Evolutionary conservation across 2,113 vertebrate species (phyloP).

Genomic region (Gallinago undulata): DNA sequence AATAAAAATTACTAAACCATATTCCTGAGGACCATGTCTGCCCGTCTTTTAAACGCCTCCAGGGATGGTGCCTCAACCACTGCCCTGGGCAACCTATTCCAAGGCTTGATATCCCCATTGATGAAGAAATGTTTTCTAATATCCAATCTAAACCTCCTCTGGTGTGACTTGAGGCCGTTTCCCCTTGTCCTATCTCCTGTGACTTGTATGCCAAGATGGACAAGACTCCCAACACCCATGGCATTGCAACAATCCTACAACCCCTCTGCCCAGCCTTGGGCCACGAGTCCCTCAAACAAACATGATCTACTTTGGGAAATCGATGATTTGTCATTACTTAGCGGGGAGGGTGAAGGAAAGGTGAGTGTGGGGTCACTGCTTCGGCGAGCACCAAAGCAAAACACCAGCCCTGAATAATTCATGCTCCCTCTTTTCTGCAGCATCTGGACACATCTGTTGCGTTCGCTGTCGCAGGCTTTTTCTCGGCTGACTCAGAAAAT

Average conservation of each 20-base stretch:
- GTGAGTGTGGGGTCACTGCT: neutral
- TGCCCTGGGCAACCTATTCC: too few species aligned
- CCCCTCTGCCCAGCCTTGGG: accelerated
- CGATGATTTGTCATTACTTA: neutral
- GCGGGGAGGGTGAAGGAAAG: neutral
- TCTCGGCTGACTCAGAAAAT: constrained; percentile 9
- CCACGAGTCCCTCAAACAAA: neutral
- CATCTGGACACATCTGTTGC: constrained; percentile 46
- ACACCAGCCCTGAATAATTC: constrained; percentile 67
- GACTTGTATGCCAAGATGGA: neutral
- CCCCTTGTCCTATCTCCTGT: too few species aligned
- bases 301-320: neutral
- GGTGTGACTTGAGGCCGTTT: too few species aligned
- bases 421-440: neutral
- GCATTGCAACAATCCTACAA: accelerated
- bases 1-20: too few species aligned
- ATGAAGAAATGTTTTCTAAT: too few species aligned
- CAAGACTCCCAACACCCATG: neutral
- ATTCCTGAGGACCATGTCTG: too few species aligned
- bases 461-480: accelerated
- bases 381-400: accelerated
- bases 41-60: too few species aligned
- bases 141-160: too few species aligned
- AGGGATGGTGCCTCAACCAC: too few species aligned
- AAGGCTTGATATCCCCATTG: too few species aligned